A percentile compares a stretch with the other conserved stretches of the same genome.
Evolutionary conservation across 2,113 vertebrate genomes (phyloP).

Genomic region (human (Homo sapiens)): DNA sequence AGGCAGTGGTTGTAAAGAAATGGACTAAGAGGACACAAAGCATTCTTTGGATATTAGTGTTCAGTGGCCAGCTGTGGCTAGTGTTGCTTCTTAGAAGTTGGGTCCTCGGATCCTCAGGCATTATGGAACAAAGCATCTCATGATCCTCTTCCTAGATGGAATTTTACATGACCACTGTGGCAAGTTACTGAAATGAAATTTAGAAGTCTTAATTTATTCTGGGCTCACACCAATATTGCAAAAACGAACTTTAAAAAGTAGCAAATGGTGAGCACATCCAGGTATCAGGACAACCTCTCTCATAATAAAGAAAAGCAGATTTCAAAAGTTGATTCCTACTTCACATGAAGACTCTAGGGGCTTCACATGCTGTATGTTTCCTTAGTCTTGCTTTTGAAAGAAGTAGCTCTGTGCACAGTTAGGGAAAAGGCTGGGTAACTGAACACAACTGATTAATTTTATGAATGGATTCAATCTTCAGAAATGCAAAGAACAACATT

Average conservation of each 20-base stretch:
- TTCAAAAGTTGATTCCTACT: constrained; percentile 35
- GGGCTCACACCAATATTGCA: not conserved
- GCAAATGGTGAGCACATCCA: constrained; percentile 29
- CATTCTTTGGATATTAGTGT: not conserved
- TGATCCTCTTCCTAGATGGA: not conserved
- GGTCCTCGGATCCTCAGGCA: not conserved
- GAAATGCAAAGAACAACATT: constrained; percentile 61
- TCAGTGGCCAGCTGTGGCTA: not conserved
- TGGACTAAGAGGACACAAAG: not conserved
- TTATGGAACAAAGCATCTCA: not conserved
- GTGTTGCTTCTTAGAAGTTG: not conserved
- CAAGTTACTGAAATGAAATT: not conserved
- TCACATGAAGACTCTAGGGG: not conserved
- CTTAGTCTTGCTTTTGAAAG: constrained; percentile 39
- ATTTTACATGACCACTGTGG: not conserved
- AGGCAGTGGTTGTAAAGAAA: not conserved
- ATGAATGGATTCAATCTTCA: constrained; percentile 57
- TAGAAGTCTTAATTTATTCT: not conserved
- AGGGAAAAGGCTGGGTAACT: constrained; percentile 27
- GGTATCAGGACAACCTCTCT: not conserved
- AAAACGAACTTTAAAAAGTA: not conserved
- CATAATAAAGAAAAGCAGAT: not conserved
- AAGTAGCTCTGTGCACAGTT: not conserved
- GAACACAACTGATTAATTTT: constrained; percentile 63
- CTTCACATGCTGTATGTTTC: not conserved